Conservation (phyloP, 37 sponge, comb jelly and placozoan species). For the Aphrocallistes beatrix region DNA sequence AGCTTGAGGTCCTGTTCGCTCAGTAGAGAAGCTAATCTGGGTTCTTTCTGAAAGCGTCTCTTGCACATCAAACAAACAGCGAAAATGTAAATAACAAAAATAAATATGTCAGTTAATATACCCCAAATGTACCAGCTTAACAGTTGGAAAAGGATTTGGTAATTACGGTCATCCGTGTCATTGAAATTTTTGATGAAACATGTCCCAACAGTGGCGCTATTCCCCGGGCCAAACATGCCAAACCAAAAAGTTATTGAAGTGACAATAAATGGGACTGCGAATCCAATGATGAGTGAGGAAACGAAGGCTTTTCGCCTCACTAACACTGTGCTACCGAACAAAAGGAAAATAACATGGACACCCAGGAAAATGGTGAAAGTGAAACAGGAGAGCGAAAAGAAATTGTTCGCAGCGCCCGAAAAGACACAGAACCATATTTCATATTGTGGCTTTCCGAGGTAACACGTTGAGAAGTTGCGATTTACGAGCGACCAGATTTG, state of each 20-base stretch:
- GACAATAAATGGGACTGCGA: neutral
- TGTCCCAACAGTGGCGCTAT: neutral
- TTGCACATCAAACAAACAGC: neutral
- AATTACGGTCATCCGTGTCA: too few species aligned
- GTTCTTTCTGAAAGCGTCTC: neutral
- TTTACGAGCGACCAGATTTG: neutral
- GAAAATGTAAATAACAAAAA: neutral
- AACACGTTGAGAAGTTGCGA: neutral
- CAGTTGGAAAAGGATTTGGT: too few species aligned
- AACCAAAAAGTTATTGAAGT: neutral
- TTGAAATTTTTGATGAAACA: neutral
- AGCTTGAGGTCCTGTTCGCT: neutral
- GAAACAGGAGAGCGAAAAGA: neutral
- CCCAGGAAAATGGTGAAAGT: neutral
- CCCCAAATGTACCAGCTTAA: too few species aligned
- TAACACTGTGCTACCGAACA: neutral
- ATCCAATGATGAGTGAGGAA: neutral
- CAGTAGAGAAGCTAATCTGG: neutral
- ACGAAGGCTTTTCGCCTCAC: neutral
- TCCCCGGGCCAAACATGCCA: neutral
- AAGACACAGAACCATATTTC: neutral
- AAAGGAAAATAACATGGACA: neutral
- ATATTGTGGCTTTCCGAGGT: conserved; percentile 11
- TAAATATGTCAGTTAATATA: neutral
- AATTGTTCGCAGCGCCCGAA: neutral